Conservation (phyloP, 2,888 invertebrate species). For the Diarsia rubi region DNA sequence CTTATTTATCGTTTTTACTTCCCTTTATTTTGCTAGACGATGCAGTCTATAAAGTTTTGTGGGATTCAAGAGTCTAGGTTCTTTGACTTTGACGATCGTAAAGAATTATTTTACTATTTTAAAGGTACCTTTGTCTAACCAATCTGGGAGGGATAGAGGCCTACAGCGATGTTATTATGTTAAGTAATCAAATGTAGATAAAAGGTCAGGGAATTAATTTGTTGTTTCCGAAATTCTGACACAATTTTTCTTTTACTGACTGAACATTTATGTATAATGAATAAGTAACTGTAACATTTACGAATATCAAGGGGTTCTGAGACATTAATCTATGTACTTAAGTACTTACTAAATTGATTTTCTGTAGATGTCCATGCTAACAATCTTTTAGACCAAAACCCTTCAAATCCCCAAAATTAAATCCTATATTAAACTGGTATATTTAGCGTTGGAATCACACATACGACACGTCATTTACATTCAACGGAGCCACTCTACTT, state of each 20-base stretch:
- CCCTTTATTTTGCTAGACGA: constrained; percentile 27
- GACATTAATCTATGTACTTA: background rate
- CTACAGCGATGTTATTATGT: background rate
- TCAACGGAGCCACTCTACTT: background rate
- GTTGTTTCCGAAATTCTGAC: background rate
- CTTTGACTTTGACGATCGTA: background rate
- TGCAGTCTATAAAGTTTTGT: constrained; percentile 11
- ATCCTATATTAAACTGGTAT: background rate
- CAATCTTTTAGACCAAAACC: background rate
- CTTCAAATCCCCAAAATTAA: background rate
- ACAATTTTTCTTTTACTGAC: background rate
- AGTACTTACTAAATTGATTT: background rate
- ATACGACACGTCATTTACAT: background rate
- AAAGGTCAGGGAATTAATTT: background rate
- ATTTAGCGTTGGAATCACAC: background rate
- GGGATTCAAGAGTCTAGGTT: background rate
- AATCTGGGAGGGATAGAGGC: background rate
- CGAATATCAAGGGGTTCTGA: background rate
- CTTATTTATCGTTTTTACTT: constrained; percentile 55
- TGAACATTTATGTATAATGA: background rate
- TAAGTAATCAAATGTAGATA: background rate
- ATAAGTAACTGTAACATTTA: background rate
- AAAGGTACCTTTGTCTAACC: background rate
- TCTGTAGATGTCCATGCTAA: background rate
- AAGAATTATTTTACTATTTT: background rate